Base-by-base conservation (phyloP, 2,797 vertebrate species). In the Adelosebastes latens region DNA sequence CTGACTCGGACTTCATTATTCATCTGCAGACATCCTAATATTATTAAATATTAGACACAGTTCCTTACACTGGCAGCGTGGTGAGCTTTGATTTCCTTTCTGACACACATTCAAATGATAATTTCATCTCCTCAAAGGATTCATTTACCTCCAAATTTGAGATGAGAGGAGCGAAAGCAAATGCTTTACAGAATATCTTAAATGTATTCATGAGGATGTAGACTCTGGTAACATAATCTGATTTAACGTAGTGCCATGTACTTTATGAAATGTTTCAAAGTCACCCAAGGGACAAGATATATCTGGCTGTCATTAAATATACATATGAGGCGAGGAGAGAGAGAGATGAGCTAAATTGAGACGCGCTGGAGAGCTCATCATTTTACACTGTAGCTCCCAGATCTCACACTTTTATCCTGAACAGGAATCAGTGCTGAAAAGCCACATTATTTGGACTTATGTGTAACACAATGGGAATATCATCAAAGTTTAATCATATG, bases 291-390 rank as follows among this genome's bases (percentile, higher is more conserved):
- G 89, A 88, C 75, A 32, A 36, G 76, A 89, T 76, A 82, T 82
- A 89, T 89, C 80, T 52, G 29, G 69, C 66, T 82, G 74, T 78
- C 39, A 83, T 92, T 86, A 91, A 91, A 91, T 86, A 90, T 90
- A 85, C 78, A 90, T 88, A 70, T 68, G 56, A 86, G 71, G 61
- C 75, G 70, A 83, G n/a, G 59, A 81, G 13, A 79, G 36, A 32
- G 58, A 80, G 56, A 68, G 61, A 82, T 25, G 69, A 72, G 75
- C 80, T 87, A 84, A 88, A 86, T 74, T 6, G 8, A 82, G 75
- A 79, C 46, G 25, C 0, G 2, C 61, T 65, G 81, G 22, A 2
- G 59, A 77, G 62, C 63, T 81, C 55, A 36, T 78, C 0, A 65
- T 87, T 83, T 88, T 53, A 65, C 61, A 14, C 22, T 64, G 67